These are phyloP conservation scores for Silurus meridionalis DNA, from an alignment of 2,113 vertebrate genomes.

Conservation along the genomic window DNA sequence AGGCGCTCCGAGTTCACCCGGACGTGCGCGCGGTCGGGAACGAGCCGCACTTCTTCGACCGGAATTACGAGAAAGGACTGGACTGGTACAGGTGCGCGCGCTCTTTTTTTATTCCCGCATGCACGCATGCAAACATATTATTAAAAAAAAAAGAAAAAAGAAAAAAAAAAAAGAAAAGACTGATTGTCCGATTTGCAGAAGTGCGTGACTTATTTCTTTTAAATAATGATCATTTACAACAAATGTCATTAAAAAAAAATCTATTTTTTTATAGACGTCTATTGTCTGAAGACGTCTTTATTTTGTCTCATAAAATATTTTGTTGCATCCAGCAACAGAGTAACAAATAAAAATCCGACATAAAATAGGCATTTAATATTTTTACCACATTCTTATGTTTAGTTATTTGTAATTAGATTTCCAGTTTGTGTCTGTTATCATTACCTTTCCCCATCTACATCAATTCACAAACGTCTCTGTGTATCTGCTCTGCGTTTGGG, in stretches of 20 bases:
- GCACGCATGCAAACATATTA: not conserved
- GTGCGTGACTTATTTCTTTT: not conserved
- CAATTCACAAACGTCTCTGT: not conserved
- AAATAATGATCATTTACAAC: too few relatives aligned
- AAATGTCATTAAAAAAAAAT: too few relatives aligned
- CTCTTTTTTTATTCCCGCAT: slow-evolving; percentile 1
- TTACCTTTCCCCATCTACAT: not conserved
- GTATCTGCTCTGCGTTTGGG: not conserved
- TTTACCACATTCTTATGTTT: not conserved
- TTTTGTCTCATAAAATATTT: not conserved
- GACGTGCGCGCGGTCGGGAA: slow-evolving; percentile 94
- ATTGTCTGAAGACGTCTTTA: not conserved
- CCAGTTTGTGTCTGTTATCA: not conserved
- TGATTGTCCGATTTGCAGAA: not conserved
- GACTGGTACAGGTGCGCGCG: slow-evolving; percentile 95
- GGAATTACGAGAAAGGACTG: slow-evolving; percentile 94
- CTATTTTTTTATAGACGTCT: too few relatives aligned
- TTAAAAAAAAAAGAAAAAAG: too few relatives aligned
- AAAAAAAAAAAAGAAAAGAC: too few relatives aligned
- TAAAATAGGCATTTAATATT: not conserved
- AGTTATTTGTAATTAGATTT: not conserved
- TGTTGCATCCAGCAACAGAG: not conserved
- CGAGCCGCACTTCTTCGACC: slow-evolving; percentile 98
- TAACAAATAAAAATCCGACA: not conserved
- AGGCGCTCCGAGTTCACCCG: slow-evolving; percentile 91